Conservation (phyloP, 1,140 invertebrate genomes). For the Campodea augens region DNA sequence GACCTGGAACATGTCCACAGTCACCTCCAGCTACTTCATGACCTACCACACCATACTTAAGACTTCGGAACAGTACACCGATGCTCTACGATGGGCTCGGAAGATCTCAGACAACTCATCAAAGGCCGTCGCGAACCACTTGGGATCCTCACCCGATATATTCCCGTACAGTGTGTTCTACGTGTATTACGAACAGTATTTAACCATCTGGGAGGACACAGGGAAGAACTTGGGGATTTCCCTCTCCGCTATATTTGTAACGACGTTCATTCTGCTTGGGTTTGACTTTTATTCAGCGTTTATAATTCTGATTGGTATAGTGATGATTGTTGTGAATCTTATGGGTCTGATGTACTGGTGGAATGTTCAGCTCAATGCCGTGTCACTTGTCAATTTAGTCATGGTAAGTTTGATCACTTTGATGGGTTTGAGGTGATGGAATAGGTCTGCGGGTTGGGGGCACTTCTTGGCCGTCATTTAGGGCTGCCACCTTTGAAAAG, state of each 20-base stretch:
- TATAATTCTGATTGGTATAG: slow-evolving; percentile 49
- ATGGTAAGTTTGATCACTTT: slow-evolving; percentile 29
- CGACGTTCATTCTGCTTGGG: slow-evolving; percentile 64
- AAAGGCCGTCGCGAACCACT: slow-evolving; percentile 40
- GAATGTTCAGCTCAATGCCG: slow-evolving; percentile 80
- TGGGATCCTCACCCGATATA: slow-evolving; percentile 36
- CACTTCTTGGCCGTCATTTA: too few species aligned
- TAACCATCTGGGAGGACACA: slow-evolving; percentile 64
- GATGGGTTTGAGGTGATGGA: too few species aligned
- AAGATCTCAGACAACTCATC: slow-evolving; percentile 65
- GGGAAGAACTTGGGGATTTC: slow-evolving; percentile 56
- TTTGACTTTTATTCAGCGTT: slow-evolving; percentile 60
- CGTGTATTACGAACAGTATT: slow-evolving; percentile 87
- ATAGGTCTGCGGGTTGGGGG: too few species aligned
- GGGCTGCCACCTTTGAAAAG: too few species aligned
- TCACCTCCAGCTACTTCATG: slow-evolving; percentile 75
- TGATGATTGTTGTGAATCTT: slow-evolving; percentile 64
- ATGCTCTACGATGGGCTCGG: slow-evolving; percentile 62
- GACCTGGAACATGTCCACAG: slow-evolving; percentile 27
- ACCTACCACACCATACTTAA: slow-evolving; percentile 89
- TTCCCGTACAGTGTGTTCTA: slow-evolving; percentile 85
- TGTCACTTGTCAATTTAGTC: slow-evolving; percentile 83
- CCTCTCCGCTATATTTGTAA: slow-evolving; percentile 50
- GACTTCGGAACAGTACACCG: slow-evolving; percentile 77
- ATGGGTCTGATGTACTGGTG: slow-evolving; percentile 80